phyloP scores from a whole-genome alignment of 2,888 invertebrate species.

The Abrostola triplasia region DNA sequence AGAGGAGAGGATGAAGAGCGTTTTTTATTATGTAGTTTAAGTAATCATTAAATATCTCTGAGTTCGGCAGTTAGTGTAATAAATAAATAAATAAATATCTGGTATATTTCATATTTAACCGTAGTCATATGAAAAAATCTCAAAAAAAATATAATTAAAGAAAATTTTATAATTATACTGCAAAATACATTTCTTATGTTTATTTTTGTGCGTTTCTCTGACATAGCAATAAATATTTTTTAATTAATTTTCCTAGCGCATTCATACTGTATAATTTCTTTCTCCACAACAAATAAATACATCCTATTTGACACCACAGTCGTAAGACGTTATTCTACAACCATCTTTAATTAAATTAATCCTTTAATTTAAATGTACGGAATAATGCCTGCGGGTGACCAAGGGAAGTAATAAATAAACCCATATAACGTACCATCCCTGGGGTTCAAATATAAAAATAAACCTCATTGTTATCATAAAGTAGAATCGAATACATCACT shows the following conservation, averaged over 20 bases:
- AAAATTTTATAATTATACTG: not conserved
- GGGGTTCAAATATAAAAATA: conserved; percentile 34
- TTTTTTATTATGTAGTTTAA: no score
- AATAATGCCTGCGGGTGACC: conserved; percentile 31
- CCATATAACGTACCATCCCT: conserved; percentile 21
- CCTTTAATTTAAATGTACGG: not conserved
- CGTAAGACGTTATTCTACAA: not conserved
- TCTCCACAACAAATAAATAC: no score
- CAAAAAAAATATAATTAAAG: no score
- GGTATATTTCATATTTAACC: no score
- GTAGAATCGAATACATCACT: conserved; percentile 45
- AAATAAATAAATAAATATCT: no score
- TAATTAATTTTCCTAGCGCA: not conserved
- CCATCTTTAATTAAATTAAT: not conserved
- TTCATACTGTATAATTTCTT: no score
- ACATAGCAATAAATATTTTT: not conserved
- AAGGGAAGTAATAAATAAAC: conserved; percentile 52
- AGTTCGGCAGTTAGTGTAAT: no score
- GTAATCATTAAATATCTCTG: no score
- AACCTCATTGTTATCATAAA: conserved; percentile 43
- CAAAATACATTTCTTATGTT: not conserved
- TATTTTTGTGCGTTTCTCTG: not conserved
- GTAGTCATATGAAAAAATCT: no score
- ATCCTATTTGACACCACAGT: no score
- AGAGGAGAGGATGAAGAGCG: no score